phyloP scores from a whole-genome alignment of 2,113 vertebrate genomes.

The Nycticorax nycticorax region DNA sequence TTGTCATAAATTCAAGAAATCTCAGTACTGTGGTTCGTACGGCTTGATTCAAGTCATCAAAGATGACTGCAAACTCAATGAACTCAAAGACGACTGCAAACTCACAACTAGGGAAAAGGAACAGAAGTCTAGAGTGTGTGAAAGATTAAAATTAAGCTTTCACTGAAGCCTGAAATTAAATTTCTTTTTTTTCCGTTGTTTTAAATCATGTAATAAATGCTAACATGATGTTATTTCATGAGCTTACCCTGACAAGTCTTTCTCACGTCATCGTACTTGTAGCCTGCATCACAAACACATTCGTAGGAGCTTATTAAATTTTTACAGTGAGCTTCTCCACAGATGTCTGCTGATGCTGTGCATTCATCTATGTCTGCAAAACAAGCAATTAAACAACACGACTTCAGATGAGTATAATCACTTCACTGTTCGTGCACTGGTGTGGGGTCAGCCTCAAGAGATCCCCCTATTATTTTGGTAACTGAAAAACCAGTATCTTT shows the following conservation, averaged over 20 bases:
- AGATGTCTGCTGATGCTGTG: slow-evolving; percentile 68
- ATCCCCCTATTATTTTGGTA: background rate
- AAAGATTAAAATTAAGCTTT: background rate
- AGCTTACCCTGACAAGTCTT: slow-evolving; percentile 85
- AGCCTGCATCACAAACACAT: slow-evolving; percentile 87
- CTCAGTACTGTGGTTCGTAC: background rate
- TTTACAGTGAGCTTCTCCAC: slow-evolving; percentile 85
- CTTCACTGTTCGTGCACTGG: background rate
- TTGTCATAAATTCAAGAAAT: background rate
- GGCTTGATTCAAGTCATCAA: background rate
- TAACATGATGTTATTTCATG: background rate
- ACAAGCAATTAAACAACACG: background rate
- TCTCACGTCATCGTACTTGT: slow-evolving; percentile 77
- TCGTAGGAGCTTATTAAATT: slow-evolving; percentile 84
- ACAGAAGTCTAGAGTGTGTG: background rate
- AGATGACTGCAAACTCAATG: background rate
- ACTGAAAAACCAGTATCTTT: background rate
- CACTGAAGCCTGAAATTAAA: background rate
- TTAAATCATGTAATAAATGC: background rate
- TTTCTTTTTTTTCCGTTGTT: background rate
- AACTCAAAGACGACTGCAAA: background rate
- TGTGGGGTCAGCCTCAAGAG: background rate
- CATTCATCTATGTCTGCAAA: slow-evolving; percentile 91
- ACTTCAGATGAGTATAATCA: background rate
- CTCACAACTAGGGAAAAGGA: background rate